A percentile compares a stretch with the other conserved stretches of the same genome.
phyloP scores from a whole-genome alignment of 2,113 vertebrate species.

The Hemiprocne comata region DNA sequence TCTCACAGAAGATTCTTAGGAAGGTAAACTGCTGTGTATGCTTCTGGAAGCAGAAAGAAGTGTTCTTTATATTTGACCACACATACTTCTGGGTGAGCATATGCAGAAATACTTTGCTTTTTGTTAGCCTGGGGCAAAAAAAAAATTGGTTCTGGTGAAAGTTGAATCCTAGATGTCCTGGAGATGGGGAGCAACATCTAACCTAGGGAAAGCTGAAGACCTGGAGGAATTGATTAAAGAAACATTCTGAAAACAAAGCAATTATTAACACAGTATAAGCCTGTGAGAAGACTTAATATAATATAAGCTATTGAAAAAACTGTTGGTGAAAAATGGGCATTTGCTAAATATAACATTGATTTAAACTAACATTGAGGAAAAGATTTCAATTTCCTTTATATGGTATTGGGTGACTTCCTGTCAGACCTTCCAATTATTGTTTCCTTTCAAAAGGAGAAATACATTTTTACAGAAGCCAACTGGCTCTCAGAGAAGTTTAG shows the following conservation, averaged over 20 bases:
- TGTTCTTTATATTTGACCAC: constrained; percentile 32
- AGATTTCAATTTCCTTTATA: constrained; percentile 59
- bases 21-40: constrained; percentile 48
- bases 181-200: neutral
- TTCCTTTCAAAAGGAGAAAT: constrained; percentile 60
- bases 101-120: constrained; percentile 33
- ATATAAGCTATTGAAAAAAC: constrained; percentile 52
- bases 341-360: constrained; percentile 63
- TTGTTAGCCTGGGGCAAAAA: constrained; percentile 37
- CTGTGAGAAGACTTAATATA: constrained; percentile 48
- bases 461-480: constrained; percentile 56
- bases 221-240: constrained; percentile 20
- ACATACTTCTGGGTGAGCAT: neutral
- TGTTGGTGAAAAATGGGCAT: constrained; percentile 32
- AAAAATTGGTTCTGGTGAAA: constrained; percentile 13
- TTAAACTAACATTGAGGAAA: constrained; percentile 62
- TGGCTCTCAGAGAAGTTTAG: constrained; percentile 9
- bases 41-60: constrained; percentile 46
- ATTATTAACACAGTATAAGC: constrained; percentile 59
- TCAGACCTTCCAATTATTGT: constrained; percentile 65
- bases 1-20: constrained; percentile 48
- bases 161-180: constrained; percentile 45
- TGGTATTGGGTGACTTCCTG: constrained; percentile 60
- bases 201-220: constrained; percentile 35
- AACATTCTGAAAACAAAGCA: constrained; percentile 62